phyloP scores from a whole-genome alignment of 37 sponge, comb jelly and placozoan genomes.

The Haliclona indistincta region DNA sequence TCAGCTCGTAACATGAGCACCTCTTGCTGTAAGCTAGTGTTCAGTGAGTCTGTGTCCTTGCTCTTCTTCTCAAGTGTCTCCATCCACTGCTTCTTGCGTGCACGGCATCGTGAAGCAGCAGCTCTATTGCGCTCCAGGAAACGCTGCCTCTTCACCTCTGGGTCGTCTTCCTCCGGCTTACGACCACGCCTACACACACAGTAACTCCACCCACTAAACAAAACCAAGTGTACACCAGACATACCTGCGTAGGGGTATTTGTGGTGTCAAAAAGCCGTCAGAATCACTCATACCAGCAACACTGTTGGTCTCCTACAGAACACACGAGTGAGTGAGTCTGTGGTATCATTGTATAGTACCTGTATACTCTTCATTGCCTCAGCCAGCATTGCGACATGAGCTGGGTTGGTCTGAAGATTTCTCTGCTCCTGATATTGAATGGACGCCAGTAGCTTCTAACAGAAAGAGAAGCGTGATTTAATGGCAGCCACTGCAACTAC shows the following conservation, averaged over 20 bases:
- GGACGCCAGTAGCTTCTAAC: conserved; percentile 44
- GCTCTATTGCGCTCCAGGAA: conserved; percentile 92
- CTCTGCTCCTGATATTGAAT: conserved; percentile 64
- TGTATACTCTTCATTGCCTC: conserved; percentile 24
- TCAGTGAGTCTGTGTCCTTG: conserved; percentile 60
- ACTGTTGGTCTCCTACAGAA: background rate
- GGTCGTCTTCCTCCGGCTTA: conserved; percentile 78
- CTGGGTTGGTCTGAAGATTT: conserved; percentile 36
- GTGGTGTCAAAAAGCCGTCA: background rate
- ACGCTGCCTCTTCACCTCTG: conserved; percentile 75
- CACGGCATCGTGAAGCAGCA: conserved; percentile 84
- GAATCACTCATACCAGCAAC: background rate
- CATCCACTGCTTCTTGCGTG: conserved; percentile 91
- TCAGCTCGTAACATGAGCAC: conserved; percentile 72
- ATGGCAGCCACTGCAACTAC: background rate
- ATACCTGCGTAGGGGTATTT: background rate
- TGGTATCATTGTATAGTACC: background rate
- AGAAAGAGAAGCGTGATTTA: background rate
- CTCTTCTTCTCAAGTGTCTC: conserved; percentile 74
- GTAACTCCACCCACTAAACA: background rate
- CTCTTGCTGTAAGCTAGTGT: conserved; percentile 65
- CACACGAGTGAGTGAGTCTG: background rate
- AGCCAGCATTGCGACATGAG: too few relatives aligned
- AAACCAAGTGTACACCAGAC: background rate
- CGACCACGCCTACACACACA: conserved; percentile 43